Percentiles rank a stretch among this genome's conserved stretches.
Evolutionary conservation across 2,797 vertebrate genomes (phyloP).

Genomic region (Ibycter americanus): DNA sequence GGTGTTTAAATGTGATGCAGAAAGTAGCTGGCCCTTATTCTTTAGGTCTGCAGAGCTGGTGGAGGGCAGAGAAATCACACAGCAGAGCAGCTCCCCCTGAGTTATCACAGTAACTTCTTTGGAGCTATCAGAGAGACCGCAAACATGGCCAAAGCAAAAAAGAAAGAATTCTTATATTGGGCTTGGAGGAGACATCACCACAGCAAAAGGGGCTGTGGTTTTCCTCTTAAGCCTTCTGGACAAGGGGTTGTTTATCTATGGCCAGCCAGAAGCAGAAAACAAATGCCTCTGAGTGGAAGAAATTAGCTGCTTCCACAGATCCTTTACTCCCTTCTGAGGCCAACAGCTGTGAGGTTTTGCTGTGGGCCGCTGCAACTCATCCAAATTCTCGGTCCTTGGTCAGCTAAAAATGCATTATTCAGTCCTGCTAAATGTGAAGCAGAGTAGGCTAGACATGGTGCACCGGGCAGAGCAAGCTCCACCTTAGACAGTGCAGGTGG

Average conservation of each 20-base stretch:
- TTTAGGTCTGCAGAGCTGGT: neutral
- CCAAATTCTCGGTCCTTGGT: neutral
- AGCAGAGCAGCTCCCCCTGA: neutral
- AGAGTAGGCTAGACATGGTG: neutral
- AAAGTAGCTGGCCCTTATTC: neutral
- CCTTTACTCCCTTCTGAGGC: neutral
- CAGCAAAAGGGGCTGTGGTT: neutral
- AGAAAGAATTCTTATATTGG: neutral
- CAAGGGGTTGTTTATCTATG: rapidly evolving
- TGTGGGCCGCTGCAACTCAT: neutral
- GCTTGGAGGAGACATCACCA: neutral
- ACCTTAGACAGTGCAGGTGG: neutral
- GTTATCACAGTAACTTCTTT: neutral
- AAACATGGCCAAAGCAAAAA: neutral
- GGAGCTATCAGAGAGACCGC: neutral
- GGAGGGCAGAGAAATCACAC: neutral
- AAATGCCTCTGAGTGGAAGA: neutral
- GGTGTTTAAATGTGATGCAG: neutral
- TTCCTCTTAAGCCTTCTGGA: neutral
- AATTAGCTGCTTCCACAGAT: neutral
- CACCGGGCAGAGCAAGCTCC: neutral
- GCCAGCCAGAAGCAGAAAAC: neutral
- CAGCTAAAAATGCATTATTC: neutral
- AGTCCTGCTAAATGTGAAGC: neutral
- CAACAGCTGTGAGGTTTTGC: neutral